Base-by-base conservation (phyloP, 2,113 vertebrate genomes). In the Myrmophylax atrothorax region DNA sequence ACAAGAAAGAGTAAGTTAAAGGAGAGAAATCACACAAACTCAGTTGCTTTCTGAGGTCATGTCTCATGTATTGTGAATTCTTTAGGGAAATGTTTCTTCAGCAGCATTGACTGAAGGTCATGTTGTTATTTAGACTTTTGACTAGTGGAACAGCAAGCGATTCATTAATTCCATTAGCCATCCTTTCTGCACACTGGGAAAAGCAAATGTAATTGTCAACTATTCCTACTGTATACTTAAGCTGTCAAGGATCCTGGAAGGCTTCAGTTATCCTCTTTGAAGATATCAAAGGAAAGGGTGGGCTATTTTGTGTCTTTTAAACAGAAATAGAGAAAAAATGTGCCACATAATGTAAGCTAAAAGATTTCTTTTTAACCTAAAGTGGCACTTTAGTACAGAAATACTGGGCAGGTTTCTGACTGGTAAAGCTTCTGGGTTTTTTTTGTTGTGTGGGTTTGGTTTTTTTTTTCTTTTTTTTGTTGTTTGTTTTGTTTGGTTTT, bases 171-270 rank as follows among this genome's bases (percentile, higher is more conserved):
- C 68, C 94, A 89, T 97, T 97, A 97, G 86, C 66, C 33, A 69
- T 89, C 89, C 82, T 93, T 78, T 97, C 80, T 91, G 69, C 52
- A 92, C 38, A 66, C 90, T 87, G 84, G 79, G 47, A 89, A 93
- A 66, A 86, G 94, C 78, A 90, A 81, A 89, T 93, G 73, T 95
- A 96, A 94, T 96, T 84, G 93, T 82, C 90, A 93, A 29, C 86
- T 94, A 28, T 94, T 95, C 56, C 76, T 92, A 93, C 68, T 84
- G 56, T 94, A 79, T 95, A 97, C 93, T 97, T 94, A 97, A 97
- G 64, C 40, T 97, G 96, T 96, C 77, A 93, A 64, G 83, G 72
- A 89, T 96, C 62, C 73, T 95, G 66, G 89, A 90, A 95, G 82
- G 55, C 89, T 97, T 95, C 83, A 84, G 89, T 96, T 97, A 93